These are phyloP conservation scores for Odobenus rosmarus DNA, from an alignment of 2,113 vertebrate species.

Conservation along the genomic window DNA sequence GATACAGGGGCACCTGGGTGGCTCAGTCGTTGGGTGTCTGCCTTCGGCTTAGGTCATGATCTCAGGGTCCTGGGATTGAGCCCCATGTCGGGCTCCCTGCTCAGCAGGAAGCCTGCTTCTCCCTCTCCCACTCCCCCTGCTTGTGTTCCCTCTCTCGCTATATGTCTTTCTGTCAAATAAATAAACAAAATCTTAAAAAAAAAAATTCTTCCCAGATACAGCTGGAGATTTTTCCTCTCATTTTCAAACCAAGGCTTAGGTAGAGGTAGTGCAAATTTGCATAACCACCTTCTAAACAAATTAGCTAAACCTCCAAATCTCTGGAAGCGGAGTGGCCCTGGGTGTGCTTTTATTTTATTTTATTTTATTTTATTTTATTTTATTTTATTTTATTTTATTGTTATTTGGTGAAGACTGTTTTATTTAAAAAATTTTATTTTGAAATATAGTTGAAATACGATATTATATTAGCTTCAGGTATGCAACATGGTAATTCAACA, in stretches of 20 bases:
- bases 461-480: neutral
- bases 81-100: too few relatives aligned
- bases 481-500: neutral
- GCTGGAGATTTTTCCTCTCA: neutral
- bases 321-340: constrained; percentile 24
- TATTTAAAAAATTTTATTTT: neutral
- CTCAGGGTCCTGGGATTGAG: too few relatives aligned
- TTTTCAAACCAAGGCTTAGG: neutral
- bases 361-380: neutral
- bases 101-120: too few relatives aligned
- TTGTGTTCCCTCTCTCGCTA: too few relatives aligned
- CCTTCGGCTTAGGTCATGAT: too few relatives aligned
- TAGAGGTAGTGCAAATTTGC: neutral
- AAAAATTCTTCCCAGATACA: neutral
- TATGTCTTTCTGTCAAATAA: too few relatives aligned
- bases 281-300: constrained; percentile 28
- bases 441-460: neutral
- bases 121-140: too few relatives aligned
- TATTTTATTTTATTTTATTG: neutral
- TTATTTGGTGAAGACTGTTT: neutral
- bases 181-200: too few relatives aligned
- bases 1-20: too few relatives aligned
- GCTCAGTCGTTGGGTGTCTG: too few relatives aligned
- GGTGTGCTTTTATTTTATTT: neutral
- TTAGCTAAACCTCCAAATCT: neutral